phyloP scores from a whole-genome alignment of 2,113 vertebrate species.

The Proterorhinus semilunaris region DNA sequence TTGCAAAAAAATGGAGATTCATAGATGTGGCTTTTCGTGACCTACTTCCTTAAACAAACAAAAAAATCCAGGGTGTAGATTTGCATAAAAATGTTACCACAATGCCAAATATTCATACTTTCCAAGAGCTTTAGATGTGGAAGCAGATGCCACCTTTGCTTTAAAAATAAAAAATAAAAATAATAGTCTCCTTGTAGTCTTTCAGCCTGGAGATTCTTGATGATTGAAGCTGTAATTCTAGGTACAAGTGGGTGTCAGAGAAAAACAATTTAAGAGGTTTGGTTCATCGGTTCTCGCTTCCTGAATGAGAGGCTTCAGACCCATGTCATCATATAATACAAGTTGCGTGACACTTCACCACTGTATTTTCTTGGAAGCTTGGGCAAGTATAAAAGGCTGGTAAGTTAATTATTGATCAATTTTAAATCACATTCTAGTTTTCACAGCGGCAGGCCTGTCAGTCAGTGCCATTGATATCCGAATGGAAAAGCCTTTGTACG shows the following conservation, averaged over 20 bases:
- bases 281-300: too few species aligned
- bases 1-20: background rate
- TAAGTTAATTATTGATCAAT: background rate
- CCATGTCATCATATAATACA: background rate
- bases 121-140: background rate
- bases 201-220: background rate
- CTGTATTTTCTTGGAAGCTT: background rate
- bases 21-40: background rate
- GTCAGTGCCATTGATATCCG: conserved; percentile 11
- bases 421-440: conserved; percentile 4
- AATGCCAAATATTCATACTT: background rate
- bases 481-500: conserved; percentile 16
- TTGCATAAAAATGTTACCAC: background rate
- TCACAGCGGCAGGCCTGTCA: background rate
- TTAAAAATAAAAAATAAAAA: background rate
- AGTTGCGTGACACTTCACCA: background rate
- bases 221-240: background rate
- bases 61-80: background rate
- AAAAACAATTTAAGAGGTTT: background rate
- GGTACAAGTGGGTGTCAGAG: background rate
- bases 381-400: background rate
- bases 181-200: too few species aligned
- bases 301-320: too few species aligned
- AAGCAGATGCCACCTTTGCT: background rate
- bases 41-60: background rate